Base-by-base conservation (phyloP, 1,140 invertebrate species). In the Contarinia nasturtii region DNA sequence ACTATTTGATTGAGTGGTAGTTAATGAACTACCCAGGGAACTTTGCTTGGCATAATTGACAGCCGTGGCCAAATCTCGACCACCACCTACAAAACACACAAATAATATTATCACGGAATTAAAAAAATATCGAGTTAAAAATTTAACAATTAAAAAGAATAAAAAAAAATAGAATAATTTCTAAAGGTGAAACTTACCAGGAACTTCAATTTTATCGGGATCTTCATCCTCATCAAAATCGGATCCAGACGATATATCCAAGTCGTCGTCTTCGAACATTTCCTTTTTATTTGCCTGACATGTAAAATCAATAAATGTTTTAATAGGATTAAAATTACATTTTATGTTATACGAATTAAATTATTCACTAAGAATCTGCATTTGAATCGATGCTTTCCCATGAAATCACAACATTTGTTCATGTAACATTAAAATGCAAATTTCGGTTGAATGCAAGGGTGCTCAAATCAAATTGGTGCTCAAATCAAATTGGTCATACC, bases 151-250 rank as follows among this genome's bases (percentile, higher is more conserved):
- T 27, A 45, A 21, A 14, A 46, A 38, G 21, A 21, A 10, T 36
- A 41, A 19, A 44, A 36, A 15, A 48, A 48, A 41, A 27, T 27
- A 27, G 10, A 5, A 27, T 10, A 27, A 27, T 5, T 19, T 22
- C 19, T n/a, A n/a, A n/a, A n/a, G n/a, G n/a, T n/a, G n/a, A n/a
- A n/a, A 59, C 57, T 63, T 65, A 85, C 83, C 84, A 63, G 84
- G 84, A 36, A 89, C 82, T 76, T 87, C 80, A 64, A 86, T 84
- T 67, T 84, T 85, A 63, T 89, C 85, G 48, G 85, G 85, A 74
- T 89, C 85, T 53, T 86, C 83, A 65, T 87, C 82, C 58, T 86
- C 83, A 58, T 86, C 82, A 63, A 86, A 86, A 59, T 86, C 82
- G 50, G 80, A 82, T 48, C 76, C 80, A 33, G 79, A 81, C 46